Evolutionary conservation across 2,888 invertebrate species (phyloP).

Genomic region (Nephrotoma appendiculata): DNA sequence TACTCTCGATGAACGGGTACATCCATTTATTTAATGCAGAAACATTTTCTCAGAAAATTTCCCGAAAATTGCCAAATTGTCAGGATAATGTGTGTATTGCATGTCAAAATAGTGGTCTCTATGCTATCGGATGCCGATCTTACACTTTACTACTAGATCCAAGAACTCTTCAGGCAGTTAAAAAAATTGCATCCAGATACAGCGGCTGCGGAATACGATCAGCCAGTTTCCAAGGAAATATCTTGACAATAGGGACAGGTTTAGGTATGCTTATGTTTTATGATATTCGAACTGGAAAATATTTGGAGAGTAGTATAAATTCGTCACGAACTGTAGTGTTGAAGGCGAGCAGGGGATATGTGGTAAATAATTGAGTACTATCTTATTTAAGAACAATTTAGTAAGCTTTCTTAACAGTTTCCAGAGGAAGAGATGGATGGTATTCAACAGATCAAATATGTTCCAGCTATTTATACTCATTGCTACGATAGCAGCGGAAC

Average conservation of each 20-base stretch:
- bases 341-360: conserved; percentile 78
- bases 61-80: conserved; percentile 72
- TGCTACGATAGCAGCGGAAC: conserved; percentile 89
- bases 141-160: conserved; percentile 83
- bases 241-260: conserved; percentile 88
- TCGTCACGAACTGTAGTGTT: conserved; percentile 75
- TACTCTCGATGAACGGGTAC: conserved; percentile 81
- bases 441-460: conserved; percentile 72
- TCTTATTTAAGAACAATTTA: background rate
- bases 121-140: conserved; percentile 89
- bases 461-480: conserved; percentile 91
- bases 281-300: conserved; percentile 81
- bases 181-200: conserved; percentile 71
- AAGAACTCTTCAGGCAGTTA: conserved; percentile 65
- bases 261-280: conserved; percentile 86
- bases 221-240: conserved; percentile 76
- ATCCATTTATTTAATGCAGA: conserved; percentile 90
- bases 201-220: conserved; percentile 87
- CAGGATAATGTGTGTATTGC: conserved; percentile 91
- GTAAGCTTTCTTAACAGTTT: conserved; percentile 40
- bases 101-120: conserved; percentile 70
- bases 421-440: conserved; percentile 76
- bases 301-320: conserved; percentile 79
- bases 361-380: conserved; percentile 42
- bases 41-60: conserved; percentile 74